Evolutionary conservation across 1,140 invertebrate species (phyloP).

Genomic region (Drosophila dunni): DNA sequence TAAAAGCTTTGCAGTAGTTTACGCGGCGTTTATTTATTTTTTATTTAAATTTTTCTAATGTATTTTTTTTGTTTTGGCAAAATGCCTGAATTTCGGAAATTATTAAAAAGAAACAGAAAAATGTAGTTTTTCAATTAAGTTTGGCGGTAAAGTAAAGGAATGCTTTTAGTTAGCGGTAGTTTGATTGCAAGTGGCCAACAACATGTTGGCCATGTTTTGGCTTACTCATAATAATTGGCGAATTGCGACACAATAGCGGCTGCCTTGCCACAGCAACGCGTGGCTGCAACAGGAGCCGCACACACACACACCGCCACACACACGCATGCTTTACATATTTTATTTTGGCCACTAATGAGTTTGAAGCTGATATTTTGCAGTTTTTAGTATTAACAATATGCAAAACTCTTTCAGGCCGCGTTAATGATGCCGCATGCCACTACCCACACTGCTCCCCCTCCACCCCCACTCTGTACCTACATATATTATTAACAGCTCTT

Average conservation of each 20-base stretch:
- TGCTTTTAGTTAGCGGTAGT: constrained; percentile 62
- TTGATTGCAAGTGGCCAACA: constrained; percentile 53
- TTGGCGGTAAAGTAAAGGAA: no score
- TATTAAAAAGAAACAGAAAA: constrained; percentile 60
- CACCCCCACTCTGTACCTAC: background rate
- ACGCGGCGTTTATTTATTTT: constrained; percentile 31
- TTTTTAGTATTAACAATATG: constrained; percentile 17
- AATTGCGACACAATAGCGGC: constrained; percentile 47
- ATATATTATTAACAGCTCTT: constrained; percentile 36
- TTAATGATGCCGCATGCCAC: constrained; percentile 33
- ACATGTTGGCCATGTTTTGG: constrained; percentile 39
- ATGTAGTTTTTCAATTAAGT: constrained; percentile 6
- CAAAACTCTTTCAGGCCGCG: constrained; percentile 25
- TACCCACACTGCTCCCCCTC: background rate
- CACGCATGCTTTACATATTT: background rate
- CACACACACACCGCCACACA: background rate
- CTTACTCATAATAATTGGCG: constrained; percentile 73
- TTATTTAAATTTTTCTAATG: no score
- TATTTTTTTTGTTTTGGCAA: constrained; percentile 57
- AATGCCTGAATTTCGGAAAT: constrained; percentile 66
- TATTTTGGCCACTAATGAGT: constrained; percentile 32
- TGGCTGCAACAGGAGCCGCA: constrained; percentile 1
- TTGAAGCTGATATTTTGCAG: constrained; percentile 12
- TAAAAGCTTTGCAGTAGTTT: constrained; percentile 78
- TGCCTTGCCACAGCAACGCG: background rate